These are phyloP conservation scores for Erebia palarica DNA, from an alignment of 2,888 invertebrate genomes.

Conservation along the genomic window DNA sequence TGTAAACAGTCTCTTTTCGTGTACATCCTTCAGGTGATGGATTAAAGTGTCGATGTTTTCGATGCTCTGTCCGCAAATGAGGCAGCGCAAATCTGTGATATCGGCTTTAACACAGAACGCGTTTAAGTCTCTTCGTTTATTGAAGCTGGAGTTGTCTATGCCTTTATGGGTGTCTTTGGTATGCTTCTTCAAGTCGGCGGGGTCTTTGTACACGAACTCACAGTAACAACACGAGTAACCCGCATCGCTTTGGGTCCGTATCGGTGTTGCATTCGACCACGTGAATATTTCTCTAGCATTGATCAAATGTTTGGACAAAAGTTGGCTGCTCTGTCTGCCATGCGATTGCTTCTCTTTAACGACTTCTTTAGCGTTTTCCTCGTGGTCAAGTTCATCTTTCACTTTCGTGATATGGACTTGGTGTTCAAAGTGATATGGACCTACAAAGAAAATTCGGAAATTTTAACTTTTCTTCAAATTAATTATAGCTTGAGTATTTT, in stretches of 20 bases:
- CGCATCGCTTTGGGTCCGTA: slow-evolving; percentile 49
- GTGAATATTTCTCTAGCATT: slow-evolving; percentile 52
- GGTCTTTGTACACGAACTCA: slow-evolving; percentile 44
- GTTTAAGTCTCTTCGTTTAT: slow-evolving; percentile 50
- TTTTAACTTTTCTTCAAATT: slow-evolving; percentile 6
- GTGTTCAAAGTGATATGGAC: background rate
- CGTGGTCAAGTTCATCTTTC: background rate
- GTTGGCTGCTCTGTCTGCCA: slow-evolving; percentile 32
- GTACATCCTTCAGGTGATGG: slow-evolving; percentile 48
- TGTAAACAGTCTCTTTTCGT: slow-evolving; percentile 42
- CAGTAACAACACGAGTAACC: slow-evolving; percentile 59
- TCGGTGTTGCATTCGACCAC: slow-evolving; percentile 59
- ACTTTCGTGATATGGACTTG: slow-evolving; percentile 2
- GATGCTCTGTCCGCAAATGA: slow-evolving; percentile 48
- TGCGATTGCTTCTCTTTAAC: background rate
- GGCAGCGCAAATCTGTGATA: slow-evolving; percentile 49
- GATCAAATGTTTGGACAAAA: slow-evolving; percentile 52
- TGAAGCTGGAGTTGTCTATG: slow-evolving; percentile 47
- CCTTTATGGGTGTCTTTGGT: slow-evolving; percentile 47
- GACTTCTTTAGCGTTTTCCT: background rate
- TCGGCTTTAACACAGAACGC: slow-evolving; percentile 57
- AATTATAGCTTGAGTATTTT: background rate
- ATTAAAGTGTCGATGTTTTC: slow-evolving; percentile 51
- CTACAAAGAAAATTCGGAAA: slow-evolving; percentile 23
- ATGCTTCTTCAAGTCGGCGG: slow-evolving; percentile 54